These are phyloP conservation scores for Scaptodrosophila latifasciaeformis DNA, from an alignment of 2,888 invertebrate genomes.

Conservation along the genomic window DNA sequence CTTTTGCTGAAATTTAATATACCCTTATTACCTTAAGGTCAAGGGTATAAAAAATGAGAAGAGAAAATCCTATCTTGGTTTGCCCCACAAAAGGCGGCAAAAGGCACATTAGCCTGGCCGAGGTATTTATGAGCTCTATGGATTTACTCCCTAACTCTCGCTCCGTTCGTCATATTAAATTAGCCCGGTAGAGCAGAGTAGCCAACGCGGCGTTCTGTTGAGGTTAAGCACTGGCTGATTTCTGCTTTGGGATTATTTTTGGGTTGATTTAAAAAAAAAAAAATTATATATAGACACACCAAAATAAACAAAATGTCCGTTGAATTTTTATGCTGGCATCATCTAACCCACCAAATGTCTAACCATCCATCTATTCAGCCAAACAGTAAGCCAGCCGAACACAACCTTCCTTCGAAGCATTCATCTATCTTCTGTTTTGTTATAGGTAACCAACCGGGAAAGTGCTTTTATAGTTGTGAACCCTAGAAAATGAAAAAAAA, in stretches of 20 bases:
- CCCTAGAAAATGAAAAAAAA: constrained; percentile 3
- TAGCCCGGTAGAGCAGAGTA: constrained; percentile 28
- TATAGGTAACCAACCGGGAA: constrained; percentile 11
- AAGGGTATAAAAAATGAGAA: too few relatives aligned
- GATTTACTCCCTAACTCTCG: not conserved
- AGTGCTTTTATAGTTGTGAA: constrained; percentile 29
- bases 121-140: not conserved
- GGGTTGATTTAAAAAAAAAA: not conserved
- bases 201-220: constrained; percentile 17
- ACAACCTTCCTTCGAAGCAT: too few relatives aligned
- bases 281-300: not conserved
- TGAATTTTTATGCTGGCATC: not conserved
- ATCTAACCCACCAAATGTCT: not conserved
- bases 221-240: constrained; percentile 31
- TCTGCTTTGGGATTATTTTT: constrained; percentile 10
- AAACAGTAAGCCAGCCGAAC: too few relatives aligned
- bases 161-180: constrained; percentile 42
- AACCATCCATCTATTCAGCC: not conserved
- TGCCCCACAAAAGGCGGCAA: too few relatives aligned
- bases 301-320: not conserved
- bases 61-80: too few relatives aligned
- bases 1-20: too few relatives aligned
- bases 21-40: too few relatives aligned
- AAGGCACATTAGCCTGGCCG: not conserved
- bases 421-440: constrained; percentile 15